Evolutionary conservation across 2,797 vertebrate species (phyloP).

Genomic region (Gymnodraco acuticeps): DNA sequence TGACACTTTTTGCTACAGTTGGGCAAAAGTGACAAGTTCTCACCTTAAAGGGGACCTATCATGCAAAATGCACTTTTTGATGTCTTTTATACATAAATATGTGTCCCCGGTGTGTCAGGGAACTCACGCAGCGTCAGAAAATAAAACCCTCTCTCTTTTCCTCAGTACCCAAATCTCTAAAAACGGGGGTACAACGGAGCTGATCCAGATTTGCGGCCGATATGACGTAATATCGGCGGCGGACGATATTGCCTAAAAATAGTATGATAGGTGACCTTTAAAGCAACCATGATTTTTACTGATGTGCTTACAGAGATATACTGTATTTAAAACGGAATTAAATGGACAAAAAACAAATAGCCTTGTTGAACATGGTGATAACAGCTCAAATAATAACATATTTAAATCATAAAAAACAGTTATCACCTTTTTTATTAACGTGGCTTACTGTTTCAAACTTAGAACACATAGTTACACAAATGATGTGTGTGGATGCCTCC

Average conservation of each 20-base stretch:
- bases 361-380: not conserved
- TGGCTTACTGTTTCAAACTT: not conserved
- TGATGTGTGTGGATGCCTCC: not conserved
- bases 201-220: too few species aligned
- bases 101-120: too few species aligned
- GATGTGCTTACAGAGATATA: not conserved
- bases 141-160: too few species aligned
- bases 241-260: too few species aligned
- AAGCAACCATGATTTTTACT: constrained; percentile 1
- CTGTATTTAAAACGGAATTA: not conserved
- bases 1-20: not conserved
- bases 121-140: too few species aligned
- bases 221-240: too few species aligned
- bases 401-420: not conserved
- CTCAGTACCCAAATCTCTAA: too few species aligned
- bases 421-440: not conserved
- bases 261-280: too few species aligned
- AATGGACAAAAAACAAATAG: not conserved
- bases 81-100: too few species aligned
- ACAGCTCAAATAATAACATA: not conserved
- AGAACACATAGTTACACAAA: not conserved
- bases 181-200: too few species aligned
- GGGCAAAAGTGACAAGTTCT: not conserved
- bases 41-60: too few species aligned
- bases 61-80: too few species aligned